Base-by-base conservation (phyloP, 1,140 invertebrate genomes). In the Mamestra configurata region DNA sequence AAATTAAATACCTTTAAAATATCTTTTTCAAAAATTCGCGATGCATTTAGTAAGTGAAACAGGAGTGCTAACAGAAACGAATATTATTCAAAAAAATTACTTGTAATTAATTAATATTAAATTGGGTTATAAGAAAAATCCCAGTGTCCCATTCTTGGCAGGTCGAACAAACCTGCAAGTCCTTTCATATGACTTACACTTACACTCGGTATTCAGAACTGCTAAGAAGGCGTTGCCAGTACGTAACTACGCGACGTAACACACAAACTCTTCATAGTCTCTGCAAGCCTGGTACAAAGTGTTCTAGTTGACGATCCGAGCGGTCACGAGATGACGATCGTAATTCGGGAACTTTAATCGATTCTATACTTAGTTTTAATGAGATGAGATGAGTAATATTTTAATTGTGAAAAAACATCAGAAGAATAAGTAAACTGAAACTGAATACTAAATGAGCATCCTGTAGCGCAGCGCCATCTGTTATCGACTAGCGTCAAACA, bases 221-320 rank as follows among this genome's bases (percentile, higher is more conserved):
- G n/a, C 61, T 46, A 13, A 80, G 81, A 84, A 84, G 79, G 43
- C 77, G 18, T 20, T 35, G 20, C 22, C 37, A 20, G 57, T 35
- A 51, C 70, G 53, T 72, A 71, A 55, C 53, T 8, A 71, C 40
- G 53, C 31, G 13, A 31, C 77, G 43, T 55, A 68, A 66, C 57
- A 18, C n/a, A 6, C 66, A 77, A 86, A 70, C 89, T 90, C 83
- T 79, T 80, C 51, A 27, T 35, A 31, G 77, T 37, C 80, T 90
- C 81, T 94, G 90, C 31, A 82, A 51, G 70, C 92, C 92, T 93
- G 78, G 93, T 94, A 92, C 79, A 51, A 75, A 88, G 89, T 93
- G 93, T 93, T 94, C 93, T 93, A 94, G 88, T 93, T 94, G 91
- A 94, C 91, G 93, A 90, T 91, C 88, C 88, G 80, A 90, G 84